Conservation (phyloP, 2,888 invertebrate genomes). For the Stenichneumon culpator region DNA sequence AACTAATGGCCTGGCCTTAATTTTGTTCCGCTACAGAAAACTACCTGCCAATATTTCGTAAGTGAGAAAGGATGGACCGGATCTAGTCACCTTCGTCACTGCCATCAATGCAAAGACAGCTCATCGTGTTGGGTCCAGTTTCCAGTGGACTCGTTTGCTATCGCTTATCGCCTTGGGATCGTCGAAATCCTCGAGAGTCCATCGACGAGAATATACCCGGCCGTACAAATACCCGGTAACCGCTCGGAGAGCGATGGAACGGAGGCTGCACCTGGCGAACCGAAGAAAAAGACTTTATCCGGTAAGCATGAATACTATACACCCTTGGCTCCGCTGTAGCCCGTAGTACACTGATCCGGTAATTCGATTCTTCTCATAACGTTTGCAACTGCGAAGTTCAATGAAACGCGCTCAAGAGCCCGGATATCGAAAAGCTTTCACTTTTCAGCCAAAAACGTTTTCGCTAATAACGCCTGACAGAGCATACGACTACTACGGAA, state of each 20-base stretch:
- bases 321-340: background rate
- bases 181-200: conserved; percentile 30
- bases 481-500: background rate
- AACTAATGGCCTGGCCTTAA: background rate
- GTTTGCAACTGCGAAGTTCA: background rate
- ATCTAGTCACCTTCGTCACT: conserved; percentile 47
- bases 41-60: background rate
- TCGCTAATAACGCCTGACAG: background rate
- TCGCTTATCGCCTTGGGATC: conserved; percentile 17
- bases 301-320: conserved; percentile 43
- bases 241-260: conserved; percentile 65
- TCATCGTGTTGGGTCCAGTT: background rate
- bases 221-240: conserved; percentile 24
- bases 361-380: background rate
- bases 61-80: conserved; percentile 40
- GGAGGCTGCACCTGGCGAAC: conserved; percentile 62
- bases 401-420: background rate
- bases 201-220: conserved; percentile 31
- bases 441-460: background rate
- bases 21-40: conserved; percentile 46
- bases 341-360: background rate
- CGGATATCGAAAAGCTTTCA: background rate
- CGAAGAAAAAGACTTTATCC: conserved; percentile 65
- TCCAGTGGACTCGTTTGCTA: background rate
- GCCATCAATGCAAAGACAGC: background rate